These are phyloP conservation scores for Entomyzon cyanotis DNA, from an alignment of 2,113 vertebrate genomes.

Conservation along the genomic window DNA sequence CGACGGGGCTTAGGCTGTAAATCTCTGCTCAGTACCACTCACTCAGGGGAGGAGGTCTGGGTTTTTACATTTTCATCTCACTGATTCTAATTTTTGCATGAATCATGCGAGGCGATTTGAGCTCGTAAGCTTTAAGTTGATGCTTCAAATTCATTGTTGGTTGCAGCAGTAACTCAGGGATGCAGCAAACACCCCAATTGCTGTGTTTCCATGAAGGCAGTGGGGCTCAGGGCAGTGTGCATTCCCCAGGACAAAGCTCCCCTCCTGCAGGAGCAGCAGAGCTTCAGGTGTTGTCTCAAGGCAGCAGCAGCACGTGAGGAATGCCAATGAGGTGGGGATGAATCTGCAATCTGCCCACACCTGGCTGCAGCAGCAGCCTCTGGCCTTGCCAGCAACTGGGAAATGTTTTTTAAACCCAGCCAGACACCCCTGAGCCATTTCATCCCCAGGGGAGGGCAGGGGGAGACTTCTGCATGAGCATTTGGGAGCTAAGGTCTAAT, in stretches of 20 bases:
- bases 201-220: neutral
- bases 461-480: neutral
- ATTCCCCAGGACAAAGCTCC: neutral
- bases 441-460: neutral
- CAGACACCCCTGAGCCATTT: neutral
- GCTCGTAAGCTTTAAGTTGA: neutral
- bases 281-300: neutral
- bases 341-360: neutral
- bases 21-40: conserved; percentile 51
- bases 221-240: neutral
- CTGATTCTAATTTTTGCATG: conserved; percentile 17
- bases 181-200: neutral
- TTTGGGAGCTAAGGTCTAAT: neutral
- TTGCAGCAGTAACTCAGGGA: neutral
- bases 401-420: neutral
- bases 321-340: neutral
- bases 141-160: conserved; percentile 3
- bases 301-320: neutral
- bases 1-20: conserved; percentile 24
- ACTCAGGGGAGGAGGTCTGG: conserved; percentile 5
- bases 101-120: neutral
- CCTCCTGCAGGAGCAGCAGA: neutral
- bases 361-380: neutral
- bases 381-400: neutral
- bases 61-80: conserved; percentile 25